Percentiles rank a stretch among this genome's conserved stretches.
These are phyloP conservation scores for Oreochromis grahami DNA, from an alignment of 2,797 vertebrate genomes.

Conservation along the genomic window DNA sequence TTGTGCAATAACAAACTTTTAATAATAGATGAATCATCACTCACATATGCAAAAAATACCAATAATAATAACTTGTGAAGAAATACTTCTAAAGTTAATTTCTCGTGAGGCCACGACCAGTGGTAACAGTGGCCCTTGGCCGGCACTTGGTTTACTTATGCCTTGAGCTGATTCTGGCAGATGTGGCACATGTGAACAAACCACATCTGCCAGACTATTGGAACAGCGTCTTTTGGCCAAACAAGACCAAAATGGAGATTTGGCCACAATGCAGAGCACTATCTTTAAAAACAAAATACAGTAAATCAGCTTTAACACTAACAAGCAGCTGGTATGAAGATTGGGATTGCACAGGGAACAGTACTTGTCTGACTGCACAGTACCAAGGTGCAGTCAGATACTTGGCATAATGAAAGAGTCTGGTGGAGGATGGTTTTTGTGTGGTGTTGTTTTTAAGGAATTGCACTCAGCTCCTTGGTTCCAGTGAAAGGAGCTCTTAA, in stretches of 20 bases:
- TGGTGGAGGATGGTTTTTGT: neutral
- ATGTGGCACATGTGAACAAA: neutral
- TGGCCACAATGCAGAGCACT: neutral
- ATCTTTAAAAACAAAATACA: neutral
- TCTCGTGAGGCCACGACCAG: rapidly evolving
- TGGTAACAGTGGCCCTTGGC: neutral
- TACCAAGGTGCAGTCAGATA: no score
- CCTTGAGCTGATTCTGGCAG: neutral
- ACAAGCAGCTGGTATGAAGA: neutral
- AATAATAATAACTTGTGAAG: neutral
- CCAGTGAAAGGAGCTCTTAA: neutral
- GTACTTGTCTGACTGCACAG: neutral
- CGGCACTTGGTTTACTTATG: neutral
- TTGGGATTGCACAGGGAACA: neutral
- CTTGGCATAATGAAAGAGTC: neutral
- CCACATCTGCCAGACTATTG: neutral
- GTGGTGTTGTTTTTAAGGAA: neutral
- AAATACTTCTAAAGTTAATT: neutral
- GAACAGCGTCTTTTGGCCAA: neutral
- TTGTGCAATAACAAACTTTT: neutral
- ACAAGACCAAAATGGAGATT: neutral
- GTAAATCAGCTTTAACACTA: neutral
- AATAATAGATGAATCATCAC: neutral
- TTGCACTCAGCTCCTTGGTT: neutral
- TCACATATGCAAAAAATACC: neutral